Percentiles rank a stretch among this genome's conserved stretches.
These are phyloP conservation scores for Colletes latitarsis DNA, from an alignment of 1,140 invertebrate species.

Conservation along the genomic window DNA sequence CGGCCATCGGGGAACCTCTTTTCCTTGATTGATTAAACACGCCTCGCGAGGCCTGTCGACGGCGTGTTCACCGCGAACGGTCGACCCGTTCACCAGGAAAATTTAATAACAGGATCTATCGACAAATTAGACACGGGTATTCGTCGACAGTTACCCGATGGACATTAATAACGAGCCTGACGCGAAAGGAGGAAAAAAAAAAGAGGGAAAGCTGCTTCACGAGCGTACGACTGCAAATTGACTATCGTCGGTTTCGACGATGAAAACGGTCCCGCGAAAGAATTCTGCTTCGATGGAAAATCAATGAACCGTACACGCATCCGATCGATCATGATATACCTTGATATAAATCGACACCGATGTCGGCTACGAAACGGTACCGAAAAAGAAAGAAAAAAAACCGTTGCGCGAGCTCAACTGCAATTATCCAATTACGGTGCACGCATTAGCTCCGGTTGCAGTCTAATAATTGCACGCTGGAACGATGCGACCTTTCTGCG, in stretches of 20 bases:
- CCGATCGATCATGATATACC: slow-evolving; percentile 28
- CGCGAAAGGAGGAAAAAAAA: background rate
- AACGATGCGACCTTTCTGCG: slow-evolving; percentile 57
- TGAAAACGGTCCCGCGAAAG: background rate
- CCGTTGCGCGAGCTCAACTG: background rate
- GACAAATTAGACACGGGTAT: slow-evolving; percentile 12
- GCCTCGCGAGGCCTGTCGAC: background rate
- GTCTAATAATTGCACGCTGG: slow-evolving; percentile 67
- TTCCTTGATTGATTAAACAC: slow-evolving; percentile 44
- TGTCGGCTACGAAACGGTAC: slow-evolving; percentile 4
- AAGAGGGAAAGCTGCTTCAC: background rate
- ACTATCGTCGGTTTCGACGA: background rate
- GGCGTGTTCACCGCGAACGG: background rate
- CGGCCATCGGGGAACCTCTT: slow-evolving; percentile 23
- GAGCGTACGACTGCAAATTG: background rate
- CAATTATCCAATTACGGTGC: slow-evolving; percentile 74
- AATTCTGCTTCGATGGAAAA: slow-evolving; percentile 3
- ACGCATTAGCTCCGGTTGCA: slow-evolving; percentile 63
- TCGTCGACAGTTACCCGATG: background rate
- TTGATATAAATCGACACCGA: slow-evolving; percentile 15
- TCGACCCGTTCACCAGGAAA: slow-evolving; percentile 14
- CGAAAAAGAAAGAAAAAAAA: slow-evolving; percentile 1
- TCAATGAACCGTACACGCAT: slow-evolving; percentile 21
- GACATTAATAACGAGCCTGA: background rate
- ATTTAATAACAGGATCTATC: slow-evolving; percentile 37